Evolutionary conservation across 2,888 invertebrate genomes (phyloP), one percentile per base, ranked within the genome.

Genomic region (Minunthozetes semirufus): DNA sequence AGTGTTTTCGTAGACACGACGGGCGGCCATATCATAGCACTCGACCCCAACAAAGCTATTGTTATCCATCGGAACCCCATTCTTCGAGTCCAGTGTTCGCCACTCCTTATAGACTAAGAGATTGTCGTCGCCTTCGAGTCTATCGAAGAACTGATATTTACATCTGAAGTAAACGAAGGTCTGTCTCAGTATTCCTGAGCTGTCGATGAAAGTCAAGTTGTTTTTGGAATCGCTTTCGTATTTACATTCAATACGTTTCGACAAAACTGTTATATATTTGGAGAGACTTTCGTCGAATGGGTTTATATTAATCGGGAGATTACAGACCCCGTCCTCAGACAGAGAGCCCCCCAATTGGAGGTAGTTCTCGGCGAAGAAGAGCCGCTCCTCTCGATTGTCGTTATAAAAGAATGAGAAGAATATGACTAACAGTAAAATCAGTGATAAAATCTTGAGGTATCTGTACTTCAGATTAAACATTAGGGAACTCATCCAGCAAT

Each of bases 71-170:
- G 56, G 11, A 25, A 72, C 15, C 33, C 72, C 72, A n/a, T 27
- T 72, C 25, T 25, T 70, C 27, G 70, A 48, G 48, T 70, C 17
- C 13, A 70, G 9, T 11, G 4, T 13, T 0, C 29, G 38, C 13
- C 48, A 22, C 25, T n/a, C 1, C 0, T 33, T n/a, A 38, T 72
- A 72, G 9, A 38, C 15, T 4, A 59, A 15, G 27, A 29, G 11
- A 11, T 42, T 25, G 59, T 72, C 72, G 22, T 72, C 22, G n/a
- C n/a, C 59, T 59, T 25, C 1, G 11, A 22, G 6, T 33, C 59
- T 29, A 9, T 25, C 38, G 25, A 72, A 59, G 53, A 72, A 72
- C 59, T 72, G 72, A 72, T 72, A 72, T n/a, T 72, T 53, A 11
- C 72, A 72, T 22, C 38, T 56, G 56, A 33, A 72, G 11, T 29